phyloP scores from a whole-genome alignment of 2,888 invertebrate species.

The Eumacrocentrus americanus region DNA sequence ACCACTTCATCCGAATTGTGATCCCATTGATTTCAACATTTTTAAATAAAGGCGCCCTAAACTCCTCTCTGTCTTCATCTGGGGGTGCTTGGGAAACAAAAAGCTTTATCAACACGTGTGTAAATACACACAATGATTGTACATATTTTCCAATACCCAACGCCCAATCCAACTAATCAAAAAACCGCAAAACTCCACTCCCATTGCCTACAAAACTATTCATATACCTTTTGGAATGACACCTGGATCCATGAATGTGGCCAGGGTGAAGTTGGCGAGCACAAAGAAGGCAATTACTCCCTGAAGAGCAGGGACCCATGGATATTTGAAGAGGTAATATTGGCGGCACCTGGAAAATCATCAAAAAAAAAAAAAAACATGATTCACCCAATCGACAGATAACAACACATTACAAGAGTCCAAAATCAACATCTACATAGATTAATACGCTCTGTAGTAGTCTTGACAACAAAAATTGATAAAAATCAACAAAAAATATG shows the following conservation, averaged over 20 bases:
- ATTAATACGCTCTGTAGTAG: not conserved
- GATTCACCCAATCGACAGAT: not conserved
- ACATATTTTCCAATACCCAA: not conserved
- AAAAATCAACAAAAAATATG: not conserved
- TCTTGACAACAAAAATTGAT: slow-evolving; percentile 7
- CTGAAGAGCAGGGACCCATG: slow-evolving; percentile 93
- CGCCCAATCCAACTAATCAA: no score
- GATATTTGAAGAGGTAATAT: slow-evolving; percentile 80
- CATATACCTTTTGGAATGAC: slow-evolving; percentile 92
- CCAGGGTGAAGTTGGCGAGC: slow-evolving; percentile 96
- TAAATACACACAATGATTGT: not conserved
- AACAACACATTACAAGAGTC: slow-evolving; percentile 1
- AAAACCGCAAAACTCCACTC: no score
- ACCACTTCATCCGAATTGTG: slow-evolving; percentile 99
- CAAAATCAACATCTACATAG: slow-evolving; percentile 22
- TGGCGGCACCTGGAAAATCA: slow-evolving; percentile 89
- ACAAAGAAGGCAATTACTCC: slow-evolving; percentile 96
- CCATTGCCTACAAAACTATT: no score
- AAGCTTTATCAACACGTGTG: not conserved
- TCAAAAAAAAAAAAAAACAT: no score
- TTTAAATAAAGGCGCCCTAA: slow-evolving; percentile 94
- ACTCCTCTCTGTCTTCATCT: slow-evolving; percentile 97
- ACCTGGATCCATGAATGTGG: slow-evolving; percentile 99
- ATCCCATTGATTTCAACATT: slow-evolving; percentile 98
- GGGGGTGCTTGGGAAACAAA: slow-evolving; percentile 74